Base-by-base conservation (phyloP, 2,888 invertebrate species). In the Eupithecia subumbrata region DNA sequence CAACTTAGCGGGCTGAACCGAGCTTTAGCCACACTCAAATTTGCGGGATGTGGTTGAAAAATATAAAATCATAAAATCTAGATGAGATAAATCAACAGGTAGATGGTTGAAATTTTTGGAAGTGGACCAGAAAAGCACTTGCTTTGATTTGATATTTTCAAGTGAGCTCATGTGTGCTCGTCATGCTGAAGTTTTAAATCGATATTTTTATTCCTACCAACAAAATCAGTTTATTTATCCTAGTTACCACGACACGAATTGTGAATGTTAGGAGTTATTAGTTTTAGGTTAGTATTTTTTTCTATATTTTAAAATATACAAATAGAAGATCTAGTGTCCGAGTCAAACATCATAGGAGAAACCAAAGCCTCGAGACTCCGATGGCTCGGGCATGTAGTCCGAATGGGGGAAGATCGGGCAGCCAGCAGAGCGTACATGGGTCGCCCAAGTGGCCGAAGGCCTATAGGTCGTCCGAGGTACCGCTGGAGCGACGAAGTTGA, bases 1-100 rank as follows among this genome's bases (percentile, higher is more conserved):
- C 83, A 82, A 83, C 82, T 82, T 82, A 80, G 79, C 75, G 79
- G 78, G 75, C 75, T 74, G 79, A 79, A 82, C 81, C 83, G 76
- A 81, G 84, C 85, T 85, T 81, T 82, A 83, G 80, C 75, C 75
- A 76, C 74, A 40, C n/a, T 25, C 22, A 43, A 43, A 40, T 43
- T 68, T 43, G 68, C 43, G 52, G 30, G 70, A 72, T 71, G 72
- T 30, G 60, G 69, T 43, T 72, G 71, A 66, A 73, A 71, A 70
- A 71, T 75, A 75, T 75, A 72, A 77, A 75, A 43, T 68, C 60
- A 67, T 40, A 71, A 72, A 75, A 73, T 68, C n/a, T 73, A 8
- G 37, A 43, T 68, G 68, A 63, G 40, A 74, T 56, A 73, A 73
- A 73, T 74, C 77, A 77, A 77, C 77, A 75, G 73, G 77, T 77